Base-by-base conservation (phyloP, 2,888 invertebrate genomes). In the Melanostoma mellinum region DNA sequence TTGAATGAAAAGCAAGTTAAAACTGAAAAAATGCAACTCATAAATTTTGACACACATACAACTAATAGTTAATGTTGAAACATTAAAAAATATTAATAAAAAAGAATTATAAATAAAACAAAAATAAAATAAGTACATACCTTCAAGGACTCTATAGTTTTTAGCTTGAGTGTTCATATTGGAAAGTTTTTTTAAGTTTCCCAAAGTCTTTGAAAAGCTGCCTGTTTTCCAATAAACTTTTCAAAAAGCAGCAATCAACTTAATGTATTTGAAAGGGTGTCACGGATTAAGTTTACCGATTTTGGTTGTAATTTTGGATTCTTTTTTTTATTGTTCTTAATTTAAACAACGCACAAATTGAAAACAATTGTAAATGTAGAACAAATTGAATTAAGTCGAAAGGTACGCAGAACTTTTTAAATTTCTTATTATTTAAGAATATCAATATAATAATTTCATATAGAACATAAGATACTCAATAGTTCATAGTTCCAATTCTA, bases 91-190 rank as follows among this genome's bases (percentile, higher is more conserved):
- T 20, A 20, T 20, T 20, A 20, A 20, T 20, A 20, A 20, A 5
- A 9, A 40, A 33, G 10, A 35, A 40, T 2, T 4, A 9, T 71
- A 46, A 0, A 69, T 20, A 10, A n/a, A n/a, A 48, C n/a, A 55
- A 50, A 3, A 42, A 44, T 20, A 20, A 20, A 58, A 58, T 55
- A 1, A 10, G n/a, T 33, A 86, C 88, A 87, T 88, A 91, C 91
- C 91, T 89, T 91, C 91, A 71, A 91, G 89, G 55, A 90, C 88
- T 85, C 91, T 90, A 87, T 89, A 91, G 86, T 88, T 90, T 85
- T 91, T 91, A 75, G 91, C 89, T 87, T 91, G 91, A 73, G 91
- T 89, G 87, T 91, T 91, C 90, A 91, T 91, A 75, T 86, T 90
- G 88, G 52, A 67, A 44, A 74, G 48, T 32, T 61, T n/a, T 60